Base-by-base conservation (phyloP, 2,888 invertebrate genomes). In the Meteorus cinctellus region DNA sequence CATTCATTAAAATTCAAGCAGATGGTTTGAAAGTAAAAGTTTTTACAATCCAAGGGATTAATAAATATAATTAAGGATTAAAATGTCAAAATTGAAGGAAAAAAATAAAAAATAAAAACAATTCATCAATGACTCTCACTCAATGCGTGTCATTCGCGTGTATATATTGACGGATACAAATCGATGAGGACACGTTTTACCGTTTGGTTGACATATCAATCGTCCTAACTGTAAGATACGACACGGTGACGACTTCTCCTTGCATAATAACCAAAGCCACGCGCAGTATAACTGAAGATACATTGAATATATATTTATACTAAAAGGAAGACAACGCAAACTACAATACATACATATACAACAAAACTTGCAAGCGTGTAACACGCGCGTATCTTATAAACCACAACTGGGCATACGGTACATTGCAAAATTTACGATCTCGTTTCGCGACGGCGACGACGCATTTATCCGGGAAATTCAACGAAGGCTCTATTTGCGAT, bases 381-480 rank as follows among this genome's bases (percentile, higher is more conserved):
- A 71, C 71, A 70, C 36, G 69, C 55, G 41, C 34, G n/a, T 65
- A 41, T 55, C 19, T 55, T 55, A 55, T 66, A 66, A n/a, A 41
- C 59, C 69, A 71, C 27, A 60, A 60, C 24, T 16, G n/a, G 45
- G 27, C 59, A 70, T 70, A 51, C 59, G 14, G 60, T 45, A 41
- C 19, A 70, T 41, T 41, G 27, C 24, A 24, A 69, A 74, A 74
- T 74, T 74, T 69, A 74, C 74, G 67, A 59, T 74, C 27, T 74
- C 74, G 60, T 59, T 73, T 65, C 31, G 65, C 74, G 45, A 34
- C 70, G 60, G 68, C 70, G 75, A 70, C 71, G 71, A 71, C 66
- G 41, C 70, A 75, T 71, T 75, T 72, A 75, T 31, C 65, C 59
- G 62, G 71, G 71, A 75, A 75, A 75, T 75, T 75, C 75, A 72